Evolutionary conservation across 2,888 invertebrate genomes (phyloP), one percentile per base, ranked within the genome.

Genomic region (Epinotia demarniana): DNA sequence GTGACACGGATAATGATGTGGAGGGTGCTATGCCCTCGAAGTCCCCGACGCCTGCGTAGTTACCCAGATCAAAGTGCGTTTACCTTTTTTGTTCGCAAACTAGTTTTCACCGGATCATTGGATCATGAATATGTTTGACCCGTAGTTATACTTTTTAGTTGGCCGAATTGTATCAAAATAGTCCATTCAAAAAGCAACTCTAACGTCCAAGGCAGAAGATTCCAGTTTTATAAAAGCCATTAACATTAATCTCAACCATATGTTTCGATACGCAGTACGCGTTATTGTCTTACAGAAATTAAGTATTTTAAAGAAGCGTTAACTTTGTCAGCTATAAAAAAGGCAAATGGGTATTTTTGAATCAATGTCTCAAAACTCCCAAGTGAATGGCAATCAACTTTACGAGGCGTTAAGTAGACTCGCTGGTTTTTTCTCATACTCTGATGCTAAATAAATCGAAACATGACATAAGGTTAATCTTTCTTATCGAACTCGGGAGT

Each of bases 1-100:
- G 64, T 53, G 64, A 57, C 60, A 61, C 74, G 63, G 68, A 68
- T 71, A 70, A 74, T 72, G 67, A 67, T 74, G 74, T 60, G 39
- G 11, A 68, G 64, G 74, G 69, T 74, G 74, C 19, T 63, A 19
- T 68, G 68, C 55, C 66, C 71, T 71, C 69, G 19, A 55, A 61
- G 69, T 23, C 61, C 66, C 66, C 60, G 60, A 61, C 72, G 33
- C 46, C 58, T 58, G 67, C 72, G 72, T 23, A 72, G 72, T 75
- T 67, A 53, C 70, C 75, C 23, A 27, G 71, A 75, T 71, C 64
- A 23, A 19, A 57, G 69, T 69, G 46, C 70, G 70, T 75, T 64
- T 75, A 70, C 64, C 75, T 69, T 64, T 72, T 61, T 23, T 53
- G 73, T 67, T 16, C 16, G 66, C 33, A 27, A 69, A 73, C 67